A percentile compares a stretch with the other conserved stretches of the same genome.
Evolutionary conservation across 2,888 invertebrate genomes (phyloP).

Genomic region (Rotaria magnacalcarata): DNA sequence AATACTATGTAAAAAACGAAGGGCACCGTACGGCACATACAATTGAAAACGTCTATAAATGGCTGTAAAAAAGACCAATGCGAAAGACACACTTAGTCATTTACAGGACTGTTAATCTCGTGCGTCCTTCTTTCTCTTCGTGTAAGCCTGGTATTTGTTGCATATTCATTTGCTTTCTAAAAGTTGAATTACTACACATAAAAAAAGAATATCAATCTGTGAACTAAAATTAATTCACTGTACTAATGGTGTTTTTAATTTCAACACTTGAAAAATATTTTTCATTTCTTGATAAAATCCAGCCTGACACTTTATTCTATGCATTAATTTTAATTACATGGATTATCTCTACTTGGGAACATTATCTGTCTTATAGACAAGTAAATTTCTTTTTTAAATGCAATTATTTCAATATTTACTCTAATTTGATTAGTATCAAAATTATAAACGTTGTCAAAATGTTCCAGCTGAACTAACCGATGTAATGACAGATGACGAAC

Average conservation of each 20-base stretch:
- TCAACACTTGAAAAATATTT: conserved; percentile 4
- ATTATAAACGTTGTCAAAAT: conserved; percentile 57
- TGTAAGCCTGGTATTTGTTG: not conserved
- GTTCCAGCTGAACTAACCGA: conserved; percentile 74
- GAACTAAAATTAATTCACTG: not conserved
- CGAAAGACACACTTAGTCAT: not conserved
- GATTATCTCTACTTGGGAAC: conserved; percentile 71
- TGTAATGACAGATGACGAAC: conserved; percentile 77
- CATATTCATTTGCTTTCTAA: not conserved
- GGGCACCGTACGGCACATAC: too few relatives aligned
- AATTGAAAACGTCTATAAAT: not conserved
- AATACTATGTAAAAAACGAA: not conserved
- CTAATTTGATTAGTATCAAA: conserved; percentile 19
- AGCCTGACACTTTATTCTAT: not conserved
- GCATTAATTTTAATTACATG: not conserved
- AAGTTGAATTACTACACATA: not conserved
- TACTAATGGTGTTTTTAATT: not conserved
- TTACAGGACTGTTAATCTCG: not conserved
- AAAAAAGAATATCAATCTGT: not conserved
- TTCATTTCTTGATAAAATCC: conserved; percentile 25
- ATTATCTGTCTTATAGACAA: conserved; percentile 78
- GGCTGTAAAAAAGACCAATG: not conserved
- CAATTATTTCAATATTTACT: not conserved
- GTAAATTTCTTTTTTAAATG: conserved; percentile 59
- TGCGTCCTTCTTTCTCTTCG: not conserved